Evolutionary conservation across 1,140 invertebrate genomes (phyloP).

Genomic region (Plutomurus gul): DNA sequence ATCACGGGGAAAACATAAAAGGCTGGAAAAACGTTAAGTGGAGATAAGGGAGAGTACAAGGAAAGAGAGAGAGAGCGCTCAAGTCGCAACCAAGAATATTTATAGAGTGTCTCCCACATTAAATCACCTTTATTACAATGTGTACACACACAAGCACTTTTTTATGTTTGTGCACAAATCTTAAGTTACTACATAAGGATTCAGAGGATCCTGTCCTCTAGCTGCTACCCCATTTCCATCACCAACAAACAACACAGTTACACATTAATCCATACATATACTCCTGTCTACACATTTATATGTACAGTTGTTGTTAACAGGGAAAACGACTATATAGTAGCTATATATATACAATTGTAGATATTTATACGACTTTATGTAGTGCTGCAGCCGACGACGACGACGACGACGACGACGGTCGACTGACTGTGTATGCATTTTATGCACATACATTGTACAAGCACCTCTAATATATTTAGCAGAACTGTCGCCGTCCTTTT

Average conservation of each 20-base stretch:
- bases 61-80: too few relatives aligned
- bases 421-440: background rate
- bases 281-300: background rate
- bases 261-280: background rate
- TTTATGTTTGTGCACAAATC: constrained; percentile 24
- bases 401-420: too few relatives aligned
- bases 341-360: too few relatives aligned
- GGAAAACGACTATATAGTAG: too few relatives aligned
- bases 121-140: constrained; percentile 30
- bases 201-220: constrained; percentile 11
- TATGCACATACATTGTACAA: background rate
- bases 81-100: background rate
- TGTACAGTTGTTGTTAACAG: too few relatives aligned
- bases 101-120: constrained; percentile 26
- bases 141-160: constrained; percentile 23
- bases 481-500: constrained; percentile 1
- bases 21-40: background rate
- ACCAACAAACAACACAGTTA: background rate
- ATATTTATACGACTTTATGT: too few relatives aligned
- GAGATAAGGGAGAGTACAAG: background rate
- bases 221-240: background rate
- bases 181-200: background rate
- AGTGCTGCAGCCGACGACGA: too few relatives aligned
- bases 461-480: constrained; percentile 21
- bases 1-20: background rate